A percentile compares a stretch with the other conserved stretches of the same genome.
Evolutionary conservation across 2,888 invertebrate genomes (phyloP).

Genomic region (Lepetodrilus schrolli): DNA sequence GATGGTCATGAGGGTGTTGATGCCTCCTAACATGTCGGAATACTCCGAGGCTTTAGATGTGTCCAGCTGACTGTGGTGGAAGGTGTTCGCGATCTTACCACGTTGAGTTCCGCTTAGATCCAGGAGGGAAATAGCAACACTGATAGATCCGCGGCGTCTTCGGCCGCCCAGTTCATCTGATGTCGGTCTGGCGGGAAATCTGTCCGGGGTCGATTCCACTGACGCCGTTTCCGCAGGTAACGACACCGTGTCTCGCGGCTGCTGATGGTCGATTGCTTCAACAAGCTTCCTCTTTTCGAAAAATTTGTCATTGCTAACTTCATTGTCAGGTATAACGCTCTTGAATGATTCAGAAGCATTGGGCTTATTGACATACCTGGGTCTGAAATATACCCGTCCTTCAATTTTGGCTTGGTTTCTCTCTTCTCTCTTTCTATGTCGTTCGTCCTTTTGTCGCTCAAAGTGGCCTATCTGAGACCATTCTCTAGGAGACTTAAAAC

Average conservation of each 20-base stretch:
- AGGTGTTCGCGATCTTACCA: constrained; percentile 48
- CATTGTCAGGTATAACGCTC: constrained; percentile 38
- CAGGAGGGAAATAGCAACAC: background rate
- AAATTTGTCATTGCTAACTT: constrained; percentile 8
- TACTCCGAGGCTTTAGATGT: constrained; percentile 49
- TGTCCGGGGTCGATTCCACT: background rate
- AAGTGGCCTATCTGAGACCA: constrained; percentile 63
- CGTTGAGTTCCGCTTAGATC: constrained; percentile 45
- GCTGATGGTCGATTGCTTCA: background rate
- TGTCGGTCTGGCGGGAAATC: background rate
- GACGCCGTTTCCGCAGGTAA: background rate
- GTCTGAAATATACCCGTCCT: constrained; percentile 4
- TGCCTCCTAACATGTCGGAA: constrained; percentile 43
- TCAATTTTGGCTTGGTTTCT: constrained; percentile 39
- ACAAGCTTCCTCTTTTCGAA: constrained; percentile 21
- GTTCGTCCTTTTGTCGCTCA: constrained; percentile 51
- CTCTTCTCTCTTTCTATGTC: constrained; percentile 40
- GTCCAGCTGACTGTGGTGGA: constrained; percentile 54
- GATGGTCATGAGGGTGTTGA: constrained; percentile 57
- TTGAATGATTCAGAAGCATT: constrained; percentile 43
- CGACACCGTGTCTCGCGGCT: background rate
- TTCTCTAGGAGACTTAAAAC: constrained; percentile 58
- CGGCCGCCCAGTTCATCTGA: background rate
- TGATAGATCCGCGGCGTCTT: background rate
- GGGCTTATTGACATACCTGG: background rate